Conservation (phyloP, 2,888 invertebrate genomes). For the Melinopterus prodromus region DNA sequence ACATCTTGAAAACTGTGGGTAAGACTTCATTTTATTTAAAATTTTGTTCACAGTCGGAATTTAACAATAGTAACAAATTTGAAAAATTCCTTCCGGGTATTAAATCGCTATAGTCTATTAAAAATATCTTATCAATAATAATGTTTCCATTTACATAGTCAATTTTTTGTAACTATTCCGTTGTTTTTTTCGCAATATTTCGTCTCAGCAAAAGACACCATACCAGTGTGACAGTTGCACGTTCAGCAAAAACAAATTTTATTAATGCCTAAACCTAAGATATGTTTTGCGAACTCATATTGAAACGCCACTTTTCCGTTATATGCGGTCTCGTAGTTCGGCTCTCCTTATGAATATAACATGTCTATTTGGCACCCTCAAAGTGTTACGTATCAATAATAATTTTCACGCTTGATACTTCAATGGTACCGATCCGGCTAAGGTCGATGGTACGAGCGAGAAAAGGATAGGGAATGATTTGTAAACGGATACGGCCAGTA, state of each 20-base stretch:
- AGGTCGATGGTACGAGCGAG: slow-evolving; percentile 39
- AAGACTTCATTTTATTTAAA: no score
- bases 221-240: neutral
- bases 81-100: no score
- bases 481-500: slow-evolving; percentile 53
- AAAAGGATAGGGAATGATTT: slow-evolving; percentile 54
- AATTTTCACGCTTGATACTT: slow-evolving; percentile 58
- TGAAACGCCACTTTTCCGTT: neutral
- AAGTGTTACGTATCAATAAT: slow-evolving; percentile 61
- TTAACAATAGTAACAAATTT: no score
- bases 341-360: slow-evolving; percentile 61
- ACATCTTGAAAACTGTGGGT: no score
- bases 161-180: no score
- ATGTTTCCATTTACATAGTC: no score
- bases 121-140: no score
- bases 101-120: no score
- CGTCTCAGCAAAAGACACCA: no score
- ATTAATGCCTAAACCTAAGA: neutral
- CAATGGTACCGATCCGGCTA: slow-evolving; percentile 50
- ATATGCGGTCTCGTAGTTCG: neutral
- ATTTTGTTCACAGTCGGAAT: no score
- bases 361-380: slow-evolving; percentile 62
- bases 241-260: neutral
- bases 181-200: no score
- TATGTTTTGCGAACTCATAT: neutral